phyloP scores from a whole-genome alignment of 1,140 invertebrate genomes.

The Brachionus calyciflorus region DNA sequence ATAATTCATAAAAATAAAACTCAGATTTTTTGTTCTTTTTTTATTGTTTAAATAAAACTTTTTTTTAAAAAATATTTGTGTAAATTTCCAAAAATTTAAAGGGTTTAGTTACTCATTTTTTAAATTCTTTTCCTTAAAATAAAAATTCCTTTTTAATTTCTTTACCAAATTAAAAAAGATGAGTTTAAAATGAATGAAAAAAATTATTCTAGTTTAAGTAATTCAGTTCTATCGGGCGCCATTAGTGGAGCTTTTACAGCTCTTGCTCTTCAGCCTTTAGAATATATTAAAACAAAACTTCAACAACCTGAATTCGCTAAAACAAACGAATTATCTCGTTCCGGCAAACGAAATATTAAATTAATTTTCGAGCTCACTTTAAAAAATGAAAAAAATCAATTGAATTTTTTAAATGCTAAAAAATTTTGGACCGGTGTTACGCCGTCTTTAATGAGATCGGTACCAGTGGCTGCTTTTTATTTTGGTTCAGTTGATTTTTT shows the following conservation, averaged over 20 bases:
- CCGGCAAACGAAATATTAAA: constrained; percentile 1
- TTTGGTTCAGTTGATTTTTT: constrained; percentile 37
- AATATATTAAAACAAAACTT: constrained; percentile 43
- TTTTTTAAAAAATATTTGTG: neutral
- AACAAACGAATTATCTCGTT: neutral
- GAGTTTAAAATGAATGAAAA: neutral
- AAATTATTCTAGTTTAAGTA: constrained; percentile 18
- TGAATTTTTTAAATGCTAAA: neutral
- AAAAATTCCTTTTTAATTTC: neutral
- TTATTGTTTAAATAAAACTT: constrained; percentile 25
- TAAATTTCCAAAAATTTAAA: neutral
- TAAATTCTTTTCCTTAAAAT: no score
- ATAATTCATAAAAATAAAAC: neutral
- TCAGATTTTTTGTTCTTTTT: neutral
- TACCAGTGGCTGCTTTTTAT: constrained; percentile 26
- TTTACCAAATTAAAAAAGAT: neutral
- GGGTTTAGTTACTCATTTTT: neutral
- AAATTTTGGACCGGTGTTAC: constrained; percentile 39
- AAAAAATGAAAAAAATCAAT: neutral
- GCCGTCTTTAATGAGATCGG: neutral
- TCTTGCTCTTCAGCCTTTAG: constrained; percentile 6
- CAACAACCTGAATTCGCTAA: constrained; percentile 16
- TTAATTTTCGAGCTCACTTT: neutral
- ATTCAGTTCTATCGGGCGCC: constrained; percentile 18
- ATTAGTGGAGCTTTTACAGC: constrained; percentile 28